Conservation (phyloP, 1,140 invertebrate genomes). For the Mycetomoellerius zeteki region DNA sequence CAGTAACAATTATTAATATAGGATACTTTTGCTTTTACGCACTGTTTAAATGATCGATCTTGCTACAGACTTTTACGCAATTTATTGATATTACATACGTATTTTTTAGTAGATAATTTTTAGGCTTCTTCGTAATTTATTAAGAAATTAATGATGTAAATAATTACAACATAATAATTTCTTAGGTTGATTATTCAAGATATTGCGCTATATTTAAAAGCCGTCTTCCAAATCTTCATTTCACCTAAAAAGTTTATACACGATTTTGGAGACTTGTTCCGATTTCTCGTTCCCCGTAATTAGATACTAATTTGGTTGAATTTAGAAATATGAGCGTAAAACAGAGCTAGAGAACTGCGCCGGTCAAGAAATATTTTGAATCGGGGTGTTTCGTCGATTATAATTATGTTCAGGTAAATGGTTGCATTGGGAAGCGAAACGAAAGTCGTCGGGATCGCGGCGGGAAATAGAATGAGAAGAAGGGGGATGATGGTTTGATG, state of each 20-base stretch:
- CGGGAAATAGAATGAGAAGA: conserved; percentile 87
- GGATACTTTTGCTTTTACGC: neutral
- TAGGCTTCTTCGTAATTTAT: neutral
- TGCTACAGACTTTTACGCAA: neutral
- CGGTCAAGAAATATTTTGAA: conserved; percentile 61
- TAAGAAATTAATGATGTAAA: conserved; percentile 23
- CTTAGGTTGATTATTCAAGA: neutral
- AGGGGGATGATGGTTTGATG: conserved; percentile 81
- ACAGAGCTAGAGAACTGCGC: neutral
- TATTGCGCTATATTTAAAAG: neutral
- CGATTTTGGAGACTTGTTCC: neutral
- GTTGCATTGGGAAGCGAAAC: conserved; percentile 71
- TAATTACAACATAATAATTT: neutral
- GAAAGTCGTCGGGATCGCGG: conserved; percentile 86
- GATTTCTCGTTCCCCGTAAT: neutral
- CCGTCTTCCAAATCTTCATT: neutral
- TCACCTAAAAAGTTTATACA: neutral
- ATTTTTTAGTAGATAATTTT: conserved; percentile 16
- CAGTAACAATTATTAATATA: conserved; percentile 39
- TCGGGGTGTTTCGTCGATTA: conserved; percentile 80
- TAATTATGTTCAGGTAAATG: conserved; percentile 80
- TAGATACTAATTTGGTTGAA: neutral
- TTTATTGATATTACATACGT: neutral
- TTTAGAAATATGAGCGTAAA: conserved; percentile 13
- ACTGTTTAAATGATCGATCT: conserved; percentile 4